Percentiles rank a stretch among this genome's conserved stretches.
Evolutionary conservation across 2,797 vertebrate genomes (phyloP).

Genomic region (Phylloscopus collybita): DNA sequence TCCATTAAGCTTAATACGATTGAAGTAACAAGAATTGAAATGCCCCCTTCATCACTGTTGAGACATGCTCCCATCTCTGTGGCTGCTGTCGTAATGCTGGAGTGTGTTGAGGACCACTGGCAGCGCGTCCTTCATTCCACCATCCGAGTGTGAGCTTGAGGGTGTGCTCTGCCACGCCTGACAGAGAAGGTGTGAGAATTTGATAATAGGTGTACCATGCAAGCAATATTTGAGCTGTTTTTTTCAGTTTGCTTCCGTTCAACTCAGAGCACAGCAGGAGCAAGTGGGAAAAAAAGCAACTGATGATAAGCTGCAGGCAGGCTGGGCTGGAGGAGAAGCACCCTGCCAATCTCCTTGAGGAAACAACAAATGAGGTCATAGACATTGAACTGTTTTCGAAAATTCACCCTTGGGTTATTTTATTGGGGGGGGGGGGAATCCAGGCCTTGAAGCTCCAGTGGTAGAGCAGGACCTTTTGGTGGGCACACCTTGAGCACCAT

Average conservation of each 20-base stretch:
- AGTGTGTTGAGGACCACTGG: neutral
- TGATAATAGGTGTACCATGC: neutral
- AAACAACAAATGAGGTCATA: neutral
- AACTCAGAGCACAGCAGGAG: neutral
- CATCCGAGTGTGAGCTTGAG: neutral
- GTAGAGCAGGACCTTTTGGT: neutral
- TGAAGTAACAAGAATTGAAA: neutral
- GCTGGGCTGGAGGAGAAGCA: neutral
- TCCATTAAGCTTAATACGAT: neutral
- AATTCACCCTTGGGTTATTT: neutral
- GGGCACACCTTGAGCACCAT: neutral
- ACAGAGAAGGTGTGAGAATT: neutral
- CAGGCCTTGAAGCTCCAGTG: neutral
- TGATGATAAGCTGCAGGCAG: neutral
- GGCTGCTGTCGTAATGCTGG: neutral
- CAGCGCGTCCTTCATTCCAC: accelerated
- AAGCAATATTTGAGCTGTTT: neutral
- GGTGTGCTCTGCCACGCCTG: neutral
- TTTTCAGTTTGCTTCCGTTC: neutral
- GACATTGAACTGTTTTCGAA: neutral
- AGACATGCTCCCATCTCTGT: neutral
- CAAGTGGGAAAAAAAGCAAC: neutral
- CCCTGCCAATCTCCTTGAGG: neutral
- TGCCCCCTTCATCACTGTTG: neutral
- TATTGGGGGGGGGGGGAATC: accelerated